Conservation (phyloP, 2,113 vertebrate genomes). For the Recurvirostra avosetta region DNA sequence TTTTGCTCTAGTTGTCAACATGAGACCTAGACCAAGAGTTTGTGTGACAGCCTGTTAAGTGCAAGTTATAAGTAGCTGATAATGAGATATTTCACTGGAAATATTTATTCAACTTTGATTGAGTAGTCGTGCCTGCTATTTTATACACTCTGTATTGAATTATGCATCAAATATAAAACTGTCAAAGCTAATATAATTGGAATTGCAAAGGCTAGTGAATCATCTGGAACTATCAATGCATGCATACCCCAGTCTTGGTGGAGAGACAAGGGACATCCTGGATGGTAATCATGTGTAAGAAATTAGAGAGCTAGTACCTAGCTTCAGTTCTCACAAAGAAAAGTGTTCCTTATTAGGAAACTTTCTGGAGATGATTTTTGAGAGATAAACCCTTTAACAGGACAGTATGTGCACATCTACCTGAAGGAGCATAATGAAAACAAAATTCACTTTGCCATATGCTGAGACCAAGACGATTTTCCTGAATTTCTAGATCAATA, state of each 20-base stretch:
- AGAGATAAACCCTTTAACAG: conserved; percentile 1
- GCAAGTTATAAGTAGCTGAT: neutral
- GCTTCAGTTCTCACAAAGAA: neutral
- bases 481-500: neutral
- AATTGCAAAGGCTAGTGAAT: neutral
- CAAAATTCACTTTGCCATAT: neutral
- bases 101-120: neutral
- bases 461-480: conserved; percentile 7
- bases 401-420: neutral
- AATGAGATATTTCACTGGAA: neutral
- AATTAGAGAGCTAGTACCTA: neutral
- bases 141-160: neutral
- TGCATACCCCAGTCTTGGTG: neutral
- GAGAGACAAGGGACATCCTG: neutral
- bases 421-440: neutral
- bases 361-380: neutral
- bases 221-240: neutral
- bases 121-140: neutral
- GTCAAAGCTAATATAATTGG: neutral
- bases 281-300: neutral
- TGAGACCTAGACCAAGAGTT: neutral
- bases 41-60: neutral
- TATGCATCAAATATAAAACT: conserved; percentile 1
- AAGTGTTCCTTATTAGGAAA: neutral
- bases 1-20: neutral